Percentiles rank a stretch among this genome's conserved stretches.
Evolutionary conservation across 2,888 invertebrate genomes (phyloP).

Genomic region (Argyresthia goedartella): DNA sequence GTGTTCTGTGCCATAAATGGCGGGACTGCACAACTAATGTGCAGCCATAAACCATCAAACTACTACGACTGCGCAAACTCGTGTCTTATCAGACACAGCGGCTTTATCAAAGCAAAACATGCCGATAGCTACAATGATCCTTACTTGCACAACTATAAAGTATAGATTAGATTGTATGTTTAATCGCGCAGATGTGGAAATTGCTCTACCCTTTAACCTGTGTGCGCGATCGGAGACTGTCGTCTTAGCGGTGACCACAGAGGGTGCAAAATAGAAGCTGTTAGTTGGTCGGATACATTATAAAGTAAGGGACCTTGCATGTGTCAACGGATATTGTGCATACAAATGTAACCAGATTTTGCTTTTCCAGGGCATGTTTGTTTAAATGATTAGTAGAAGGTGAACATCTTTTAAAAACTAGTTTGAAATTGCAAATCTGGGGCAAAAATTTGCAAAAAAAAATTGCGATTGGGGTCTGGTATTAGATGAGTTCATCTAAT

Average conservation of each 20-base stretch:
- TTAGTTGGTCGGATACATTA: not conserved
- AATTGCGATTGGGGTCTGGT: too few species aligned
- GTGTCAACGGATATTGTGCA: conserved; percentile 30
- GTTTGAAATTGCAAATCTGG: not conserved
- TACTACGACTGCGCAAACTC: conserved; percentile 29
- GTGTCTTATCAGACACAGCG: conserved; percentile 45
- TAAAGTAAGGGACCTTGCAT: conserved; percentile 31
- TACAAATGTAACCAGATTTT: not conserved
- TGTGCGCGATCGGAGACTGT: conserved; percentile 21
- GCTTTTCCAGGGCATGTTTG: not conserved
- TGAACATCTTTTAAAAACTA: not conserved
- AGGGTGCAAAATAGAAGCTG: not conserved
- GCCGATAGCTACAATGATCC: conserved; percentile 31
- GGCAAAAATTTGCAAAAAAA: too few species aligned
- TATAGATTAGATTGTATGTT: conserved; percentile 30
- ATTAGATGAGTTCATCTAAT: too few species aligned
- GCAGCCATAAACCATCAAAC: conserved; percentile 31
- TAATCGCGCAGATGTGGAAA: conserved; percentile 35
- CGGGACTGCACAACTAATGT: conserved; percentile 37
- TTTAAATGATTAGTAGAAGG: not conserved
- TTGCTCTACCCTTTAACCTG: conserved; percentile 47
- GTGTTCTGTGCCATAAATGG: conserved; percentile 43
- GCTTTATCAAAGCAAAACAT: conserved; percentile 42
- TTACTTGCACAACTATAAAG: conserved; percentile 32
- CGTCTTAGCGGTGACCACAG: conserved; percentile 7